Conservation (phyloP, 2,113 vertebrate species). For the Rhinoderma darwinii region DNA sequence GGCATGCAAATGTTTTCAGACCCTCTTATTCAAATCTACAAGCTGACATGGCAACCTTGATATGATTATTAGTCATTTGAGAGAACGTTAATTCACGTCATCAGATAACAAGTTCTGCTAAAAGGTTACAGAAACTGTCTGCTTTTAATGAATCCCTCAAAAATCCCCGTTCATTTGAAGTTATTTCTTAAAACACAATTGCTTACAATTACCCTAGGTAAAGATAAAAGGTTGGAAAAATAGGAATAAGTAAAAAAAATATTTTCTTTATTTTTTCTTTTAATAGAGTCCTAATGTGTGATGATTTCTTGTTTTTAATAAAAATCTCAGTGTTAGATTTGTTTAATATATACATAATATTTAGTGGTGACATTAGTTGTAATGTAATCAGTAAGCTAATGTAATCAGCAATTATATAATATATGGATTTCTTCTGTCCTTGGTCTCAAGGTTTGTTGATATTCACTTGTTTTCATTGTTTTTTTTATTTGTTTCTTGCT, state of each 20-base stretch:
- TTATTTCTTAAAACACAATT: constrained; percentile 46
- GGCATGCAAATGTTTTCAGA: constrained; percentile 97
- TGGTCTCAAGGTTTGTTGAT: too few relatives aligned
- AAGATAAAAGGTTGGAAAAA: constrained; percentile 28
- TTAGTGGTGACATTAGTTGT: too few relatives aligned
- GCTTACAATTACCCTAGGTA: constrained; percentile 31
- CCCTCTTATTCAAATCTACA: constrained; percentile 99
- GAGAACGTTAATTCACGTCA: constrained; percentile 92
- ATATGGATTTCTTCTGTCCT: too few relatives aligned
- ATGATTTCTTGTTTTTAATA: background rate
- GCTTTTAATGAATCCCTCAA: constrained; percentile 86
- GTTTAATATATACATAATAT: background rate
- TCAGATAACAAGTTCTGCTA: constrained; percentile 90
- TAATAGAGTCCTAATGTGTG: background rate
- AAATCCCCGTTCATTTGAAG: constrained; percentile 51
- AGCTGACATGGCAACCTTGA: constrained; percentile 97
- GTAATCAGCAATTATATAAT: too few relatives aligned
- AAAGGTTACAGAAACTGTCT: constrained; percentile 90
- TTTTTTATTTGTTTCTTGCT: too few relatives aligned
- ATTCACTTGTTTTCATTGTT: too few relatives aligned
- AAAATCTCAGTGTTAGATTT: background rate
- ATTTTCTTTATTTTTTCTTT: background rate
- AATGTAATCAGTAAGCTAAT: too few relatives aligned
- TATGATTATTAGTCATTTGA: constrained; percentile 98
- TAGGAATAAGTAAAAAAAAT: background rate